These are phyloP conservation scores for Brachymystax lenok DNA, from an alignment of 2,797 vertebrate genomes.

Conservation along the genomic window DNA sequence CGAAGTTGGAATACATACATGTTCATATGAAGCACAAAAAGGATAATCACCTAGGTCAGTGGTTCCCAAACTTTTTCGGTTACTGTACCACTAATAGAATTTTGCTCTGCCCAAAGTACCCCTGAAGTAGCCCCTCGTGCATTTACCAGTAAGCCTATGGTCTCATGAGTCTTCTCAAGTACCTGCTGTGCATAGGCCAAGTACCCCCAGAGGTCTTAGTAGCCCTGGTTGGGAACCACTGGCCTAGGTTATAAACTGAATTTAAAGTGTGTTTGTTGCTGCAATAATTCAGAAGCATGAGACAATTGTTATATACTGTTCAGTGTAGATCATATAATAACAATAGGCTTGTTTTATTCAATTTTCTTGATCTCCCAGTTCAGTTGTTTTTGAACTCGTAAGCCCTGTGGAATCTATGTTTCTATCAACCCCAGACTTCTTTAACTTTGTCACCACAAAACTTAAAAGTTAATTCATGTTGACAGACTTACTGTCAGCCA, in stretches of 20 bases:
- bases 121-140: too few relatives aligned
- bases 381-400: not conserved
- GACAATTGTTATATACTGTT: not conserved
- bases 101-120: too few relatives aligned
- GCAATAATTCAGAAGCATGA: slow-evolving; percentile 18
- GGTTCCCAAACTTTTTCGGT: too few relatives aligned
- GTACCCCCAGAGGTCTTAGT: too few relatives aligned
- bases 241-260: slow-evolving; percentile 25
- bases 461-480: not conserved
- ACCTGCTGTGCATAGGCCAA: too few relatives aligned
- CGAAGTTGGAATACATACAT: slow-evolving; percentile 35
- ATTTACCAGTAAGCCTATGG: too few relatives aligned
- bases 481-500: slow-evolving; percentile 28
- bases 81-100: too few relatives aligned
- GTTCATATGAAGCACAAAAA: slow-evolving; percentile 21
- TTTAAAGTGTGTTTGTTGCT: slow-evolving; percentile 36
- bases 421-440: not conserved
- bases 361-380: not conserved
- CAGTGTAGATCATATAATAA: not conserved
- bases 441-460: not conserved
- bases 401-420: not conserved
- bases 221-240: too few relatives aligned
- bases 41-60: slow-evolving; percentile 25
- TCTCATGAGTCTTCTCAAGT: too few relatives aligned
- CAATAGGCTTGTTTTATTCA: not conserved